Evolutionary conservation across 2,888 invertebrate genomes (phyloP), one percentile per base, ranked within the genome.

Genomic region (Smittia aterrima): DNA sequence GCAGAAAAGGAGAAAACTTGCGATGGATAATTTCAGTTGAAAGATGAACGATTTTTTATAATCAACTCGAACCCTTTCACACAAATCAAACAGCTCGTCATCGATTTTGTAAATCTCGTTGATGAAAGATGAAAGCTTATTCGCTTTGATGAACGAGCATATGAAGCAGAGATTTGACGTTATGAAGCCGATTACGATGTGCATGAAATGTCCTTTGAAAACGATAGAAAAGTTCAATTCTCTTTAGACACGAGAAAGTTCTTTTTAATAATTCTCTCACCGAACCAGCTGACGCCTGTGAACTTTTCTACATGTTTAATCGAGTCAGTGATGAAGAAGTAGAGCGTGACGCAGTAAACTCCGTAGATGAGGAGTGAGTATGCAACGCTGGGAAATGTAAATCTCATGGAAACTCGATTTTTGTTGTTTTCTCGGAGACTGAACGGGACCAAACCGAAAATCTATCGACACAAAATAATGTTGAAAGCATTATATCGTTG

Each of bases 41-140:
- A 68, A 74, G n/a, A 6, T 47, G 16, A 74, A 66, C 7, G 74
- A 47, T 53, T 25, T 47, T 47, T 32, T 64, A 25, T 66, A 74
- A 27, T 66, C 32, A 20, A 74, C 40, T 47, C 22, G 64, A 32
- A 74, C 47, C 6, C 13, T 25, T 16, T 74, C 74, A 18, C 66
- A 74, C 41, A 74, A 47, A 47, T 66, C 74, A 66, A 62, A 66
- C 3, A 74, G 13, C 13, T 64, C 41, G 24, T 74, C 74, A 66
- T 74, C 74, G 24, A 74, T 74, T 47, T 64, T 18, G 40, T 27
- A n/a, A 9, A 74, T 64, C 62, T 40, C 47, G 18, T 54, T 74
- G 40, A 74, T 25, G 22, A 74, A 74, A 9, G 32, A 9, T 11
- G 41, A 47, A 18, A 74, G 66, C 66, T 64, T 47, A 41, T 40